phyloP scores from a whole-genome alignment of 2,797 vertebrate genomes.

The Enteromius fasciolatus region DNA sequence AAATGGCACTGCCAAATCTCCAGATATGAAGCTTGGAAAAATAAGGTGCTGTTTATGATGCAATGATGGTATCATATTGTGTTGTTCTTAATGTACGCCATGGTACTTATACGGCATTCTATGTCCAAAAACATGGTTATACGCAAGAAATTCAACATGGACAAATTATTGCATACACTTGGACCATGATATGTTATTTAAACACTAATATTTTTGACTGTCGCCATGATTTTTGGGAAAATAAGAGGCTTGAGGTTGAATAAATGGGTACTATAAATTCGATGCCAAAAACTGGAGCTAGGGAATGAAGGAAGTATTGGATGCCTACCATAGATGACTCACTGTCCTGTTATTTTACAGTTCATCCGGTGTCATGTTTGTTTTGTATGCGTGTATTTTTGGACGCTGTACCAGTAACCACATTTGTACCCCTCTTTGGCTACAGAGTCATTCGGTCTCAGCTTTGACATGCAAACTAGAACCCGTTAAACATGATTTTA shows the following conservation, averaged over 20 bases:
- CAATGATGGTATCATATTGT: not conserved
- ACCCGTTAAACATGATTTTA: conserved; percentile 20
- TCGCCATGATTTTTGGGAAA: not conserved
- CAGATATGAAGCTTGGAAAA: conserved; percentile 29
- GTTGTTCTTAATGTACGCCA: not conserved
- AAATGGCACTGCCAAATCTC: conserved; percentile 42
- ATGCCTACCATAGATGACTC: conserved; percentile 66
- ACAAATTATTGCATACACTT: not conserved
- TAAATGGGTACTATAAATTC: not conserved
- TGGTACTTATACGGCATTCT: not conserved
- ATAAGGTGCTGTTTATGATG: conserved; percentile 9
- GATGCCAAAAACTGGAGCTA: conserved; percentile 39
- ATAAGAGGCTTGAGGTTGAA: not conserved
- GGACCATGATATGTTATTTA: not conserved
- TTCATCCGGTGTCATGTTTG: conserved; percentile 32
- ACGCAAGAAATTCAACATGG: not conserved
- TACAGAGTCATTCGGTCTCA: conserved; percentile 29
- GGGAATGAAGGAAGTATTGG: conserved; percentile 12
- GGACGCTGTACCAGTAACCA: conserved; percentile 14
- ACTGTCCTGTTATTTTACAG: conserved; percentile 29
- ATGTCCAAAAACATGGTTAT: conserved; percentile 7
- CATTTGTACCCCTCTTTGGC: conserved; percentile 22
- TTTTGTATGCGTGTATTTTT: conserved; percentile 31
- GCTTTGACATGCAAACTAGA: conserved; percentile 19
- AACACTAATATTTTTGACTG: not conserved